A percentile compares a stretch with the other conserved stretches of the same genome.
These are phyloP conservation scores for Eurytoma californica DNA, from an alignment of 2,888 invertebrate genomes.

Conservation along the genomic window DNA sequence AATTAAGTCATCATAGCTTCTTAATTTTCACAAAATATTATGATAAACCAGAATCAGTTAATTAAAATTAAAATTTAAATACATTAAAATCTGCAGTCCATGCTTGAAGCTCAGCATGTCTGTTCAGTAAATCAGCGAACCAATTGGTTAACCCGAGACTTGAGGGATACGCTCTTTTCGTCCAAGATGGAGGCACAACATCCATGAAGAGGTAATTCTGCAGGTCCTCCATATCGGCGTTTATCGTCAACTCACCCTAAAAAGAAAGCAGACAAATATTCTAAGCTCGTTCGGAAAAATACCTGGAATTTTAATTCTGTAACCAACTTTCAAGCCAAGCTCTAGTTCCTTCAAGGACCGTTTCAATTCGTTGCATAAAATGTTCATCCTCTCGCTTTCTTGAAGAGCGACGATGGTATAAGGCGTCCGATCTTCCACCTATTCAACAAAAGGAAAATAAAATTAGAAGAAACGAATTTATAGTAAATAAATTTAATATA, in stretches of 20 bases:
- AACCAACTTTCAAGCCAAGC: constrained; percentile 87
- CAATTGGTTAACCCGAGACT: constrained; percentile 88
- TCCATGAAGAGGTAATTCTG: constrained; percentile 93
- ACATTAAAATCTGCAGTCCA: constrained; percentile 92
- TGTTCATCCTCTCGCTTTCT: constrained; percentile 97
- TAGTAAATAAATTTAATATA: too few species aligned
- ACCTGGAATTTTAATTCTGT: not conserved
- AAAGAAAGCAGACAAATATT: not conserved
- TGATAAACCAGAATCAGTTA: not conserved
- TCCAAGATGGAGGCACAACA: constrained; percentile 91
- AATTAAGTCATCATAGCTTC: not conserved
- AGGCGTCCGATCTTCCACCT: constrained; percentile 90
- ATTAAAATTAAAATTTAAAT: constrained; percentile 79
- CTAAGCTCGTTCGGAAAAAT: not conserved
- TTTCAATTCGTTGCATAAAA: constrained; percentile 87
- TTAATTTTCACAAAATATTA: not conserved
- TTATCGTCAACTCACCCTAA: constrained; percentile 94
- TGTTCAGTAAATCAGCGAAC: constrained; percentile 89
- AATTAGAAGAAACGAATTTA: too few species aligned
- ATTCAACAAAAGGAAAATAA: not conserved
- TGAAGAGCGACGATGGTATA: constrained; percentile 94
- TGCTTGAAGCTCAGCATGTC: constrained; percentile 87
- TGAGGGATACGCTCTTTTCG: constrained; percentile 91
- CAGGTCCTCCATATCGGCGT: constrained; percentile 92
- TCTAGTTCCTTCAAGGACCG: constrained; percentile 90